Conservation (phyloP, 2,113 vertebrate species). For the Dromas ardeola region DNA sequence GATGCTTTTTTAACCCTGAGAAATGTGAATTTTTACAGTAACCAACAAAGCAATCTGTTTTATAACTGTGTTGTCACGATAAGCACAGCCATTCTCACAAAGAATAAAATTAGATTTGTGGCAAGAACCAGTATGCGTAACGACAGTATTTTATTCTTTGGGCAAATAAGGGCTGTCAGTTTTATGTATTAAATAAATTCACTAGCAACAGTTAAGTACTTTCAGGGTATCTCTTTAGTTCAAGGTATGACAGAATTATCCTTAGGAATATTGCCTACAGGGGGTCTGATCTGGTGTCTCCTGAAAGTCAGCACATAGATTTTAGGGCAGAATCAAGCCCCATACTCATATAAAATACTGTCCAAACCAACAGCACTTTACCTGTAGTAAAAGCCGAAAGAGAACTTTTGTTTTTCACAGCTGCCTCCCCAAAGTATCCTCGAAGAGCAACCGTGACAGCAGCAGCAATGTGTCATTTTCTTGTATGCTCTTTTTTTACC, state of each 20-base stretch:
- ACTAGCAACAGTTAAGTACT: neutral
- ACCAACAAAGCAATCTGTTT: neutral
- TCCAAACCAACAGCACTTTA: neutral
- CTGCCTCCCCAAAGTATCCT: neutral
- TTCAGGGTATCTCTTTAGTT: neutral
- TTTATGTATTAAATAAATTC: neutral
- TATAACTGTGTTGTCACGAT: accelerated
- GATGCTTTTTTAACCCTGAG: neutral
- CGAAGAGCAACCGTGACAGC: accelerated
- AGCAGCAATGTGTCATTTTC: neutral
- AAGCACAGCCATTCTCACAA: neutral
- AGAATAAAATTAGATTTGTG: neutral
- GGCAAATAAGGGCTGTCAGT: neutral
- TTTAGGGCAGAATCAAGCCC: neutral
- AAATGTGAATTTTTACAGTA: neutral
- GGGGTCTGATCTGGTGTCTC: accelerated
- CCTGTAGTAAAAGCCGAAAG: neutral
- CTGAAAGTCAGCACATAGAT: neutral
- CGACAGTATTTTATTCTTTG: neutral
- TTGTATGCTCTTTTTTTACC: accelerated
- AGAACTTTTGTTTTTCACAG: neutral
- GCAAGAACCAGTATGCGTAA: neutral
- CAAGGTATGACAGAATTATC: neutral
- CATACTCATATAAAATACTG: neutral
- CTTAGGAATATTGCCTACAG: neutral